Evolutionary conservation across 2,888 invertebrate species (phyloP), one percentile per base, ranked within the genome.

Genomic region (Salticus scenicus): DNA sequence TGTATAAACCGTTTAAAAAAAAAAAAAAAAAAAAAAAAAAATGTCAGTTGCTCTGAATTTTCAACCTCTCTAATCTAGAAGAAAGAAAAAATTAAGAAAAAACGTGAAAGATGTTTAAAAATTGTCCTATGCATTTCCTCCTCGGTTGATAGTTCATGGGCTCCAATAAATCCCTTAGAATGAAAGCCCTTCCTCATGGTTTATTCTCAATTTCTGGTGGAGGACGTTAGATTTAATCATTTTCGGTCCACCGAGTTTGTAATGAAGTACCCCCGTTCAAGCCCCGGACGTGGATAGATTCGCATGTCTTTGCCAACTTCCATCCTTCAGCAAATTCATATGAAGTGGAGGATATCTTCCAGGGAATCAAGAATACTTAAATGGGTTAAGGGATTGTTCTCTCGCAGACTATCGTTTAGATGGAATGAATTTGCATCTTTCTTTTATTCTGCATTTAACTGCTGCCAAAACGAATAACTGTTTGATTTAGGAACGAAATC

Each of bases 211-310:
- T 24, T 57, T 57, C 57, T 57, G 57, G 28, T 63, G 30, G 66
- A 28, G 66, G 33, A 51, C 51, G 47, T 20, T 31, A 30, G 57
- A 75, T 83, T 76, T 72, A 83, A 83, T 83, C 82, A 83, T 77
- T 37, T 37, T 63, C 83, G 77, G 77, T 77, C 42, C 72, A 42
- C 14, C 57, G 77, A 41, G n/a, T 77, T 69, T 67, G 57, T 77
- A 78, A 84, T 77, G 77, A 77, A 83, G 77, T 73, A 64, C 71
- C 67, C 30, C 37, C 41, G 69, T 30, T 24, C 12, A 1, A 33
- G 33, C 31, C 64, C 63, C 28, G 47, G 79, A 73, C 72, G 66
- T 24, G 57, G 57, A 24, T 24, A 24, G 57, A 57, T 57, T 24
- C 24, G 17, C 57, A 24, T 57, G 57, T 57, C 57, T 57, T 57